Percentiles rank a stretch among this genome's conserved stretches.
Evolutionary conservation across 2,888 invertebrate genomes (phyloP).

Genomic region (Oxycera nigricornis): DNA sequence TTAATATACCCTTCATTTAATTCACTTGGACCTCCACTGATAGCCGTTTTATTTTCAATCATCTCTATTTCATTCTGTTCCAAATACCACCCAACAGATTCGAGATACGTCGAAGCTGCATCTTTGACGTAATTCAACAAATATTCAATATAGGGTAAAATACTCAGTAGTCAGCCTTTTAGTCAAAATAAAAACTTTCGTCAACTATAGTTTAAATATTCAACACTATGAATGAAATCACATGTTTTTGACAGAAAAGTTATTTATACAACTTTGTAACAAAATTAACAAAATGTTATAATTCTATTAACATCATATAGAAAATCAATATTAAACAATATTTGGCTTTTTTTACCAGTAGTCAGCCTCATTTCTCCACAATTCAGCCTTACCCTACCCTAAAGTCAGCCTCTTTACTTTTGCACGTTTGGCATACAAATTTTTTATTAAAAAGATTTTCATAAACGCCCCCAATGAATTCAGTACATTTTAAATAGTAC

Average conservation of each 20-base stretch:
- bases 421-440: neutral
- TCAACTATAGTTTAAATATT: too few species aligned
- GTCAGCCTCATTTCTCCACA: neutral
- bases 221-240: neutral
- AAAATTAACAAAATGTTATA: neutral
- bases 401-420: neutral
- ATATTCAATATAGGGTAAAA: neutral
- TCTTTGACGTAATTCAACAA: too few species aligned
- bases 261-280: neutral
- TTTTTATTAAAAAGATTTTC: neutral
- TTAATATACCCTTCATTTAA: too few species aligned
- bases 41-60: too few species aligned
- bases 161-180: neutral
- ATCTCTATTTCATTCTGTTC: too few species aligned
- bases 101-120: too few species aligned
- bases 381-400: neutral
- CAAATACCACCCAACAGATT: too few species aligned
- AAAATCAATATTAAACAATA: neutral
- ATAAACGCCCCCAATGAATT: neutral
- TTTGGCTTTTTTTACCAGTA: neutral
- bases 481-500: too few species aligned
- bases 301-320: neutral
- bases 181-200: neutral
- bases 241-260: neutral
- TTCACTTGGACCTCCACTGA: too few species aligned